Evolutionary conservation across 1,140 invertebrate genomes (phyloP), one percentile per base, ranked within the genome.

Genomic region (Pachyrhynchus sulphureomaculatus): DNA sequence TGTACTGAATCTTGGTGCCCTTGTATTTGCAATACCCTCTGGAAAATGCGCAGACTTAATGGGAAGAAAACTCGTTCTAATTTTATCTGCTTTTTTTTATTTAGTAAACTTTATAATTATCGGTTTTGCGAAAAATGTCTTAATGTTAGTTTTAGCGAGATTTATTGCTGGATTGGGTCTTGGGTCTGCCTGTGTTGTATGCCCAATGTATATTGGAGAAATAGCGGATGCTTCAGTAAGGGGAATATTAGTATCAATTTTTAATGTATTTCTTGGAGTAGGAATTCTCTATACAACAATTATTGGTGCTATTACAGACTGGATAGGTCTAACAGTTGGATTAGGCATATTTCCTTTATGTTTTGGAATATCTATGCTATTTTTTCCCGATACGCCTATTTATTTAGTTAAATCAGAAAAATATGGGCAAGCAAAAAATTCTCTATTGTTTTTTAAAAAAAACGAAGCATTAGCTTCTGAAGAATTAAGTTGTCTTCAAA

Each of bases 141-240:
- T 75, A 51, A 80, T 86, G 77, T 73, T 91, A 15, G 88, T 88
- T 55, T 68, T 86, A 39, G 92, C 87, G 0, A 81, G 93, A 42
- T 83, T 94, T 53, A 78, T 94, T 33, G 88, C 85, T 52, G 91
- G 91, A 20, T 70, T 88, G 12, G 84, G 78, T 0, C 84, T 87
- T 44, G 91, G 92, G 34, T 86, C 89, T n/a, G 84, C 87, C n/a
- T 92, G 89, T 68, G 89, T 93, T 5, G 82, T 88, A 13, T 85
- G 86, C 0, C 92, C 92, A 0, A 88, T 92, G 71, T 96, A 95
- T 73, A 87, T 95, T 17, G 88, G 88, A 1, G 93, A 95, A 80
- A 90, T 94, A 24, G 88, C 91, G 0, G 89, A 94, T 69, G 84
- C 86, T 0, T 85, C 86, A 13, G 85, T 91, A 56, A 79, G 92